Base-by-base conservation (phyloP, 2,888 invertebrate species). In the Magallana nippona region DNA sequence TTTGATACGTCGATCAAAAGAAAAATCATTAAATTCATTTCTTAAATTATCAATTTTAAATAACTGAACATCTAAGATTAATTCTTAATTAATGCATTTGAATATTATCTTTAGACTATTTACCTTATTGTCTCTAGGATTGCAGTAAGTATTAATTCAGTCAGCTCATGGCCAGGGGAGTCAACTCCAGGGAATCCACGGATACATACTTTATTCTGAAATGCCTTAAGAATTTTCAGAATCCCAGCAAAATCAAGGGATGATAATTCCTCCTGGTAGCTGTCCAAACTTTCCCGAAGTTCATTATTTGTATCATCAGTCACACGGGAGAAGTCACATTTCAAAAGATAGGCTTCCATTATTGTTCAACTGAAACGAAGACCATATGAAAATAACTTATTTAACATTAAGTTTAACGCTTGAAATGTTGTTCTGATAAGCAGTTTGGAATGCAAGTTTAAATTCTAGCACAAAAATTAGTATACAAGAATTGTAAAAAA, bases 171-270 rank as follows among this genome's bases (percentile, higher is more conserved):
- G 10, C 82, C 82, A 22, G 78, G 55, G 10, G 78, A 78, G 44
- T 32, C 5, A n/a, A 78, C 55, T 27, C 8, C 71, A 10, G 60
- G 71, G 22, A 32, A 83, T 10, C 71, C 83, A 55, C 8, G 44
- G 17, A 58, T 17, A 80, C 83, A 83, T 8, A 83, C 80, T 55
- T 58, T 83, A 17, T 80, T 13, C 32, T 71, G 56, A 44, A 80
- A 83, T 5, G 77, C 56, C 19, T 58, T 71, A 13, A 83, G 56
- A 3, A 80, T 80, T 10, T 57, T 71, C 44, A 80, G 55, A 3
- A 80, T 13, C 8, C 63, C 71, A 13, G 55, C 27, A 11, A n/a
- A 17, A 19, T 77, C 77, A 10, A 80, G 55, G 27, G 56, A 78
- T 8, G 78, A 19, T 11, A 78, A 78, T 44, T 55, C 77, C 55